phyloP scores from a whole-genome alignment of 2,113 vertebrate genomes.

The Saguinus imperator region DNA sequence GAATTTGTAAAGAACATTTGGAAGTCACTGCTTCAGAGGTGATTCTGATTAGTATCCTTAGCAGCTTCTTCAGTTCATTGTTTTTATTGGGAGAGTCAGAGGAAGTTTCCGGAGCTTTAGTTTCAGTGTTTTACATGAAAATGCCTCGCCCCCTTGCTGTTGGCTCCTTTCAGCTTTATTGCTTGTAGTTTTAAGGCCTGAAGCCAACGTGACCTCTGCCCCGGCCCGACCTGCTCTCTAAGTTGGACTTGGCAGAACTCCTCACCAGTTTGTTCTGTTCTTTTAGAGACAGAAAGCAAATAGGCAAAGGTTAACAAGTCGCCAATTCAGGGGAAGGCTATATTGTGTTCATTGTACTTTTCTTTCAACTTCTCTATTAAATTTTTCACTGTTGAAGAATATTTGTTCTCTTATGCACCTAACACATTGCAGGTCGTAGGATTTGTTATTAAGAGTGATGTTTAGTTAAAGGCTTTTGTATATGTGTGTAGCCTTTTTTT shows the following conservation, averaged over 20 bases:
- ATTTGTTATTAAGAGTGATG: background rate
- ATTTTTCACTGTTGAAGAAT: background rate
- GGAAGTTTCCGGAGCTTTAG: background rate
- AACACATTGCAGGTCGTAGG: background rate
- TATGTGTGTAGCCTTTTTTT: background rate
- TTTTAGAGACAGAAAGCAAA: background rate
- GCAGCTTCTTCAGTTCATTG: background rate
- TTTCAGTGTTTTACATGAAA: background rate
- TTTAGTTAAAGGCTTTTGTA: background rate
- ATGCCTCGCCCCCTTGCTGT: too few species aligned
- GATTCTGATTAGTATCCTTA: background rate
- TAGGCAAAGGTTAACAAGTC: background rate
- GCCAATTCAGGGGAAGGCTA: background rate
- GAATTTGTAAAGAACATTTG: background rate
- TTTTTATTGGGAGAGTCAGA: background rate
- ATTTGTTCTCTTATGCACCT: background rate
- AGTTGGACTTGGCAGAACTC: background rate
- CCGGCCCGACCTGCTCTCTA: background rate
- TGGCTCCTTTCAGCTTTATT: background rate
- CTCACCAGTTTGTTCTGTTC: background rate
- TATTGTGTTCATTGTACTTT: background rate
- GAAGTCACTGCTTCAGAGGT: background rate
- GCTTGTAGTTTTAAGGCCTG: background rate
- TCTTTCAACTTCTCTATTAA: background rate
- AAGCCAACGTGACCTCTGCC: background rate